A percentile compares a stretch with the other conserved stretches of the same genome.
phyloP scores from a whole-genome alignment of 2,113 vertebrate genomes.

The Rattus norvegicus region GRCr8 NC_086025.1:131468501-131469000 shows the following conservation, averaged over 20 bases:
- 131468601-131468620: not conserved
- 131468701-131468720: not conserved
- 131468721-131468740: not conserved
- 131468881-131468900: not conserved
- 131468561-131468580: not conserved
- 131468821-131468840: not conserved
- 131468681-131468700: not conserved
- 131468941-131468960: not conserved
- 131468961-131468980: not conserved
- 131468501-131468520: not conserved
- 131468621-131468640: not conserved
- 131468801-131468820: not conserved
- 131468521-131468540: not conserved
- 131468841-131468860: not conserved
- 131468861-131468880: conserved; percentile 11
- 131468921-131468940: not conserved
- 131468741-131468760: not conserved
- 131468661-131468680: not conserved
- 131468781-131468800: not conserved
- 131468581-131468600: not conserved
- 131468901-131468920: not conserved
- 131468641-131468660: not conserved
- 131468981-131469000: not conserved
- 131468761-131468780: not conserved
- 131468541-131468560: not conserved